These are phyloP conservation scores for Cylas formicarius DNA, from an alignment of 1,140 invertebrate genomes.

Conservation along the genomic window DNA sequence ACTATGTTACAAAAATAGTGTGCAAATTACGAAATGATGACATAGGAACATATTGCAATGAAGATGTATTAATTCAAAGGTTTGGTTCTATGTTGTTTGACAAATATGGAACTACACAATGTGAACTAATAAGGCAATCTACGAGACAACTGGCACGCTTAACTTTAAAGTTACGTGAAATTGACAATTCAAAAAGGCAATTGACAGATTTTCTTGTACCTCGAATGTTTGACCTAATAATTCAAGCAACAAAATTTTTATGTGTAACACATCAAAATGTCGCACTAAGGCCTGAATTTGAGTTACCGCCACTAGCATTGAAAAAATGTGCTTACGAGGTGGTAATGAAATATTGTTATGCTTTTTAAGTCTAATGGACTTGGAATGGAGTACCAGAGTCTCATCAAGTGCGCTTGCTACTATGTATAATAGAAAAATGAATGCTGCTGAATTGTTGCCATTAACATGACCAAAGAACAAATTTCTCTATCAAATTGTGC, in stretches of 20 bases:
- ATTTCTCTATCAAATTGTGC: no score
- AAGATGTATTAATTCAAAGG: no score
- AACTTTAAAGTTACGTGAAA: conserved; percentile 2
- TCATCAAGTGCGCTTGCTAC: conserved; percentile 11
- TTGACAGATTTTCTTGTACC: conserved; percentile 9
- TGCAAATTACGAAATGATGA: conserved; percentile 14
- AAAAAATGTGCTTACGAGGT: conserved; percentile 10
- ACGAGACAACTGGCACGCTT: conserved; percentile 13
- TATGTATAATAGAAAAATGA: conserved; percentile 10
- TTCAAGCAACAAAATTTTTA: no score
- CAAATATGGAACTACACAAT: conserved; percentile 9
- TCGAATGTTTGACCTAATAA: conserved; percentile 12
- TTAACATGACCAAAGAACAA: conserved; percentile 1
- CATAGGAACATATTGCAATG: no score
- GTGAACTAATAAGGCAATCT: conserved; percentile 12
- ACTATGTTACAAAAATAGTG: conserved; percentile 9
- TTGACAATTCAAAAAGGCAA: no score
- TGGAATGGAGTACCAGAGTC: no score
- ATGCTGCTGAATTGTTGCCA: conserved; percentile 6
- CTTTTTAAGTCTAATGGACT: no score
- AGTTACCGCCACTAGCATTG: no score
- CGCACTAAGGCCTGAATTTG: no score
- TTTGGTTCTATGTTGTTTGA: no score
- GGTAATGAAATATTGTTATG: conserved; percentile 9
- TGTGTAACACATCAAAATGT: no score